Evolutionary conservation across 2,888 invertebrate species (phyloP), one percentile per base, ranked within the genome.

Genomic region (Eupithecia centaureata): DNA sequence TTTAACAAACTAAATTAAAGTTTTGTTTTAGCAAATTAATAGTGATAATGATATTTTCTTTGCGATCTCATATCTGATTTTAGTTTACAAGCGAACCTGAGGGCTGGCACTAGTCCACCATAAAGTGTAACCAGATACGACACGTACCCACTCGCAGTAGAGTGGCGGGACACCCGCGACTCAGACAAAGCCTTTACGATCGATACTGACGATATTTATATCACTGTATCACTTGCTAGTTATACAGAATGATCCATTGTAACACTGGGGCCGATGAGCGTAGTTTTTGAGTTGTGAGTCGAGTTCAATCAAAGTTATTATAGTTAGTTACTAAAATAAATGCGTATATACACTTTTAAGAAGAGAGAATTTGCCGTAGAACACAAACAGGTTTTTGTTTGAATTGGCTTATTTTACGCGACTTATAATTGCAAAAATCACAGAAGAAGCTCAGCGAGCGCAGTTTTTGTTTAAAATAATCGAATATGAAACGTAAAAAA

Each of bases 171-270:
- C 73, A 68, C 75, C 73, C 75, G 74, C 70, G 68, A 70, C 62
- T 67, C 51, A 66, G 61, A 70, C 73, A 69, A 73, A 66, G 64
- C 67, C 42, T 73, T 73, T 74, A 70, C 72, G 68, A 69, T 30
- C 63, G 65, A 72, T 72, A 65, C 47, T 47, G 22, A 47, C 47
- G 22, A 22, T 47, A 47, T n/a, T n/a, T 47, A 22, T 47, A 47
- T 22, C 47, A 47, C 47, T 47, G 8, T 47, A 47, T 22, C 47
- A 47, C 47, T 22, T 47, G 47, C 22, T 47, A 12, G 10, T 12
- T 47, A 22, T 47, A 47, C 47, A 22, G 47, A 10, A 3, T 47
- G 47, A 22, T 47, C 18, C 47, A 47, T 47, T 42, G 22, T 22
- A 47, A 18, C 18, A 22, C 10, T 47, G 10, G 22, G 22, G 42